A percentile compares a stretch with the other conserved stretches of the same genome.
phyloP scores from a whole-genome alignment of 2,113 vertebrate species.

The Ictidomys tridecemlineatus region DNA sequence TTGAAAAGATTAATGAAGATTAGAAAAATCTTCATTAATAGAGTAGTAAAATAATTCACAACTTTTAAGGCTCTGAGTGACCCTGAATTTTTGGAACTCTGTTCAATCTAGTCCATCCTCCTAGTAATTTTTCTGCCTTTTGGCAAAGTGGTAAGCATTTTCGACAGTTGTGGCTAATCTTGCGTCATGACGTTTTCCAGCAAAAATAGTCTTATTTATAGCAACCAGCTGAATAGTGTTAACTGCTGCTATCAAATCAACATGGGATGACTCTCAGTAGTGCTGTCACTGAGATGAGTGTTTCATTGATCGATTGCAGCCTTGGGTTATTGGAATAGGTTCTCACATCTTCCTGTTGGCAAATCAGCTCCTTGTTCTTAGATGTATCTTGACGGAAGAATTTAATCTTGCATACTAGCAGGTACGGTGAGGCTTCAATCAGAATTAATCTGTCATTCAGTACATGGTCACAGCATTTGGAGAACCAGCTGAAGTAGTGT shows the following conservation, averaged over 20 bases:
- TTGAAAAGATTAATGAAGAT: too few relatives aligned
- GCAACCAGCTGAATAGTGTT: neutral
- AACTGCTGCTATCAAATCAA: neutral
- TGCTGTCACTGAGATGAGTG: neutral
- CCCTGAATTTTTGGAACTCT: neutral
- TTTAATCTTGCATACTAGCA: neutral
- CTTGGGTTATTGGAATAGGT: neutral
- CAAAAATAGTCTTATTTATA: constrained; percentile 10
- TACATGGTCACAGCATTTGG: neutral
- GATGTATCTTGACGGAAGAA: neutral
- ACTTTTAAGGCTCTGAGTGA: neutral
- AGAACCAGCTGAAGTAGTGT: neutral
- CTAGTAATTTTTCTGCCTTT: constrained; percentile 29
- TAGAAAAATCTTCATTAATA: too few relatives aligned
- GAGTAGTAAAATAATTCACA: too few relatives aligned
- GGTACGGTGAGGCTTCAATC: neutral
- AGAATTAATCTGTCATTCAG: neutral
- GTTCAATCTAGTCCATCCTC: neutral
- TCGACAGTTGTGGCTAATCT: neutral
- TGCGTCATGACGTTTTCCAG: neutral
- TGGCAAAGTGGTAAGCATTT: neutral
- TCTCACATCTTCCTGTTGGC: neutral
- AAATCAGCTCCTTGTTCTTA: neutral
- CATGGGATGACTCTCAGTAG: neutral
- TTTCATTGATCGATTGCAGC: neutral